Base-by-base conservation (phyloP, 2,797 vertebrate species). In the Serranus cabrilla region DNA sequence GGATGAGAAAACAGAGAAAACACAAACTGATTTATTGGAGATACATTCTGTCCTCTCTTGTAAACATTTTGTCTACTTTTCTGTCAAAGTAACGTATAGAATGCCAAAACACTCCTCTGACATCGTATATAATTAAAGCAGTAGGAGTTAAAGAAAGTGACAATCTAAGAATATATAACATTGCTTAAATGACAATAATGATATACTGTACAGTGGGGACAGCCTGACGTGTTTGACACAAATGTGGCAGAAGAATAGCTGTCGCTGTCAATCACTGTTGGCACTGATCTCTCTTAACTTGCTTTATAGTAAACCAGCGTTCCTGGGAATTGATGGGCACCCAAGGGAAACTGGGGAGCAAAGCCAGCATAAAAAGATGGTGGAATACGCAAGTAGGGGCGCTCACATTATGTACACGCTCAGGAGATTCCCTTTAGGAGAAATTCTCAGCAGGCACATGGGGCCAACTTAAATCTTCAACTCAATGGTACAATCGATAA, bases 231-330 rank as follows among this genome's bases (percentile, higher is more conserved):
- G 31, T 59, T 43, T 74, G 80, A 91, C 80, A 83, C 40, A 68
- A 69, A 71, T 52, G 57, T 74, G 31, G 56, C 31, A 13, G 46
- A 77, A 56, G 64, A 81, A 57, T 40, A 61, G 73, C 59, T 80
- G 87, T 78, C 43, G 8, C 68, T 85, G 87, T 87, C 89, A 83
- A 78, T 92, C 87, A 87, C 74, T 51, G 75, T 20, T 80, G 85
- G 72, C 71, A 79, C 75, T 81, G 87, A 89, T 91, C 83, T 83
- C 59, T 69, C 66, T 47, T 79, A 68, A 84, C 81, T 76, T 50
- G 56, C 63, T 78, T 66, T 57, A 61, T 42, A 83, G 79, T 85
- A 78, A 85, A 78, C 54, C 82, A 37, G 70, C 80, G 39, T 50
- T 74, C 27, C 67, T 71, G 65, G 27, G 75, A 83, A 81, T 39